Base-by-base conservation (phyloP, 2,888 invertebrate genomes). In the Cryptus armator region DNA sequence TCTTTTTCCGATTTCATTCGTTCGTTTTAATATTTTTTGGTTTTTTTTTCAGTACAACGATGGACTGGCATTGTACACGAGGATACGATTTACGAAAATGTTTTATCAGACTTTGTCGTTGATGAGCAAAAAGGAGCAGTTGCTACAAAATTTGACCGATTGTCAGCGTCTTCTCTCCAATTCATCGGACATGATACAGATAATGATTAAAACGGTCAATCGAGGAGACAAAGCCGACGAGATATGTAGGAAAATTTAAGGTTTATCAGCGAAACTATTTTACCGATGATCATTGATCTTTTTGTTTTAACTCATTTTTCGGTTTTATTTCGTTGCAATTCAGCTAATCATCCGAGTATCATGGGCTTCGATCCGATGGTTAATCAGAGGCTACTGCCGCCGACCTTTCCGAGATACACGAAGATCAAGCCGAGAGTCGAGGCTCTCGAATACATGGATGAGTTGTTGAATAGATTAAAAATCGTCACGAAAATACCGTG, bases 281-380 rank as follows among this genome's bases (percentile, higher is more conserved):
- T 37, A 24, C 43, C 64, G 12, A n/a, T 74, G 37, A 56, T 59
- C n/a, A 67, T 71, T 56, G 10, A 24, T 56, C 74, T 53, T 66
- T 51, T 16, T 48, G 37, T 37, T 68, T 62, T 29, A 78, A 62
- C 32, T 44, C n/a, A 46, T 56, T 71, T 48, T 37, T 16, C 56
- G 6, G 2, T 37, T 64, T 29, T 0, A 78, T 51, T n/a, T 32
- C 32, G 19, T 14, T 67, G 16, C 53, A 78, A n/a, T 64, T 77
- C 90, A 96, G 96, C 95, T 16, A 97, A 97, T 89, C 95, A 96
- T 85, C 97, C 97, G 7, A 96, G 96, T 92, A 96, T 97, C n/a
- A 96, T 98, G 95, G 99, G 99, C 0, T 99, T 99, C 94, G 99
- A 99, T 92, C 98, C 99, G 3, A 96, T 98, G 94, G 97, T 99